A percentile compares a stretch with the other conserved stretches of the same genome.
Evolutionary conservation across 2,888 invertebrate species (phyloP).

Genomic region (Flabesymbios commensalis): DNA sequence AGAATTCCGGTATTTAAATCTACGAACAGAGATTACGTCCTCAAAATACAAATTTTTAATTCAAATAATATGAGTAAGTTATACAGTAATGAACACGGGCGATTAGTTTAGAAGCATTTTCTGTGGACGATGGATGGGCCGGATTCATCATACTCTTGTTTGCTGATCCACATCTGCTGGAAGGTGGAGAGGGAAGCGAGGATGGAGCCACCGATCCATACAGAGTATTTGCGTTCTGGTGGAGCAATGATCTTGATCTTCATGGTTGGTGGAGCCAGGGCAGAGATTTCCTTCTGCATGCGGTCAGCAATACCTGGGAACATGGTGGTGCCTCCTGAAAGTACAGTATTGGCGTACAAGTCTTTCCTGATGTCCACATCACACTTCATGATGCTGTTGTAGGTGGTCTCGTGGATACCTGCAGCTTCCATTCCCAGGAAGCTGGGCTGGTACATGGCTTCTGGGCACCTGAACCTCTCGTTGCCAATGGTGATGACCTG

Average conservation of each 20-base stretch:
- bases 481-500: conserved; percentile 59
- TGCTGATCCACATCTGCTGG: conserved; percentile 95
- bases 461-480: conserved; percentile 54
- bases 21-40: neutral
- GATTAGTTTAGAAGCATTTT: conserved; percentile 83
- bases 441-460: conserved; percentile 54
- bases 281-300: conserved; percentile 96
- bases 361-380: conserved; percentile 58
- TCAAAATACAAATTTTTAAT: no score
- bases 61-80: no score
- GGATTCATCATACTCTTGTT: conserved; percentile 96
- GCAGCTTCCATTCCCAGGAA: conserved; percentile 53
- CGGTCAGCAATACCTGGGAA: conserved; percentile 95
- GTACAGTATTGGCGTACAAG: conserved; percentile 67
- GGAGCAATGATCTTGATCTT: conserved; percentile 81
- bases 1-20: neutral
- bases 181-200: conserved; percentile 87
- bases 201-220: conserved; percentile 98
- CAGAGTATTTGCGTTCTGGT: conserved; percentile 72
- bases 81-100: neutral
- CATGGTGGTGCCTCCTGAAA: conserved; percentile 95
- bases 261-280: conserved; percentile 72
- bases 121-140: conserved; percentile 94
- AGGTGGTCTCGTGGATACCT: conserved; percentile 49
- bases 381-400: conserved; percentile 58